phyloP scores from a whole-genome alignment of 2,113 vertebrate genomes.

The Calyptomena viridis region DNA sequence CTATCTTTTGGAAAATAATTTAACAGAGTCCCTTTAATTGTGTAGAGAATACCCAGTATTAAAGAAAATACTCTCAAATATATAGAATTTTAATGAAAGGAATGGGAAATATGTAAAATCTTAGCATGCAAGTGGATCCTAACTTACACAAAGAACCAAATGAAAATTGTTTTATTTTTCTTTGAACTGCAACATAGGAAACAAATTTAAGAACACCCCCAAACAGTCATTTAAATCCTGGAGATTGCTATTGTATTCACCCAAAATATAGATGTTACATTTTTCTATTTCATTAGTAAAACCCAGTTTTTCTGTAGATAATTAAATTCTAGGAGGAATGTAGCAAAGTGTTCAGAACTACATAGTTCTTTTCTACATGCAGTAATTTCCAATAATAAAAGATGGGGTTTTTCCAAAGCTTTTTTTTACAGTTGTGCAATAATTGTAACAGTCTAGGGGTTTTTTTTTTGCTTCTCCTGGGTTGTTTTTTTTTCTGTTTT shows the following conservation, averaged over 20 bases:
- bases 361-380: constrained; percentile 33
- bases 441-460: constrained; percentile 24
- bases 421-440: constrained; percentile 82
- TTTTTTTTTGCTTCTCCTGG: background rate
- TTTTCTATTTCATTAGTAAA: constrained; percentile 1
- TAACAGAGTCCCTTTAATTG: background rate
- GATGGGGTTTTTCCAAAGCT: constrained; percentile 42
- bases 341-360: background rate
- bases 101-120: background rate
- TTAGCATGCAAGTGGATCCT: background rate
- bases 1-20: background rate
- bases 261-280: background rate
- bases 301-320: background rate
- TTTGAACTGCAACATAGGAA: background rate
- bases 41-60: background rate
- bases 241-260: background rate
- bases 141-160: background rate
- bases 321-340: constrained; percentile 48
- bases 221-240: background rate
- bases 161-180: background rate
- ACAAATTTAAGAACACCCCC: background rate
- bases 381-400: constrained; percentile 62
- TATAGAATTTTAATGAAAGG: background rate
- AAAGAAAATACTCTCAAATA: background rate
- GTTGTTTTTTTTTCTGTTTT: background rate